Base-by-base conservation (phyloP, 2,113 vertebrate genomes). In the Corythoichthys haematopterus region DNA sequence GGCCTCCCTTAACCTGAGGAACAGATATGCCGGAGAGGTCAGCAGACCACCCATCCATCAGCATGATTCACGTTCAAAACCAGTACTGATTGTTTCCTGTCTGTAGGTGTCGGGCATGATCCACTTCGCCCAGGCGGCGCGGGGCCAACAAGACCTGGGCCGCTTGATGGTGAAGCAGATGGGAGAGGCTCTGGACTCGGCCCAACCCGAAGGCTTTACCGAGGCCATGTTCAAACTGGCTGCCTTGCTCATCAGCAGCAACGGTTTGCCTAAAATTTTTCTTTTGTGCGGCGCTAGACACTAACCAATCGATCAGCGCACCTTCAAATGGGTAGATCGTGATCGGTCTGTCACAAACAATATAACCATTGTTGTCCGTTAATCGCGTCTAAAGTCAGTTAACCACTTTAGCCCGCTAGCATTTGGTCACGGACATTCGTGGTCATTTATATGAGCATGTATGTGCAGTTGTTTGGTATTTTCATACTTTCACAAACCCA, bases 181-280 rank as follows among this genome's bases (percentile, higher is more conserved):
- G 83, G 93, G 81, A 46, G 89, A 91, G 15, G 96, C 96, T 4
- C 75, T 98, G 74, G 94, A 94, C 20, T 86, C 79, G 0, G 75
- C 77, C 0, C 87, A 91, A n/a, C 85, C 94, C 1, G 93, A 97
- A 67, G 85, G 87, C 9, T 99, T 97, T 80, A 98, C 96, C 0
- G 95, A 98, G 81, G 92, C 94, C 83, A 97, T 99, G 96, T 99
- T 99, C 89, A 99, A 98, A 77, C 85, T 99, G 86, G 93, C 96
- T 0, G 97, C 97, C 0, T 85, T 98, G 88, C 92, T 99, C 66
- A 99, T 99, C 88, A 98, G 93, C 88, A 93, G 91, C 84, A 94
- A 92, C 93, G 97, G 97, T 98, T 4, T 15, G 4, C 13, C 3
- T 12, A 3, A 13, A 16, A 1, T 65, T 37, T 16, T 12, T 28